Percentiles rank a stretch among this genome's conserved stretches.
Conservation (phyloP, 92 coral and sea anemone species). For the Hydrozoanthus gracilis region DNA sequence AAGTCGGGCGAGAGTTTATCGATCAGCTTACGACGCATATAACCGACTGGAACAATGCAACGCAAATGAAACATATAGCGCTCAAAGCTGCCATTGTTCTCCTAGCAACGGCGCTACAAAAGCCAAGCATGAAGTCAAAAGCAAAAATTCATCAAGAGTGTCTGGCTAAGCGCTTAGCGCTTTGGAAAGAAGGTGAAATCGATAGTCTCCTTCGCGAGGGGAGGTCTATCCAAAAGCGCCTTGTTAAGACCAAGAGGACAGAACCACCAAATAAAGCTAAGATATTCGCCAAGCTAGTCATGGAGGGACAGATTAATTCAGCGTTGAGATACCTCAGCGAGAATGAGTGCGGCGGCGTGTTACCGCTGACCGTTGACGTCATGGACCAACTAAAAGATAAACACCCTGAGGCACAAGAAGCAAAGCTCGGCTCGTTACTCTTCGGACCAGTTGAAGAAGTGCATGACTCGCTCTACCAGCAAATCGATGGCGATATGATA, state of each 20-base stretch:
- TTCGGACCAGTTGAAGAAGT: conserved; percentile 58
- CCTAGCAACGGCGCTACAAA: conserved; percentile 35
- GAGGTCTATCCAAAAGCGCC: conserved; percentile 44
- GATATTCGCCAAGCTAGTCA: conserved; percentile 10
- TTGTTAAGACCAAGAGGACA: conserved; percentile 29
- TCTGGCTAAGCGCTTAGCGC: conserved; percentile 37
- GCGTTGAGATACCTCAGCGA: conserved; percentile 46
- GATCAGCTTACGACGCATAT: conserved; percentile 43
- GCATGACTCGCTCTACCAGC: conserved; percentile 35
- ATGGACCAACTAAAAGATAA: conserved; percentile 37
- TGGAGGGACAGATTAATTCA: conserved; percentile 40
- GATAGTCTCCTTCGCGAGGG: conserved; percentile 47
- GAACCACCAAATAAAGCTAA: conserved; percentile 54
- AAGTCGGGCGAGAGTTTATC: conserved; percentile 40
- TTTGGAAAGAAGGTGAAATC: conserved; percentile 51
- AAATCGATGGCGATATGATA: conserved; percentile 39
- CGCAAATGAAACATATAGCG: conserved; percentile 42
- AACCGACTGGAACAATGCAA: conserved; percentile 44
- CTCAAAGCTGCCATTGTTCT: conserved; percentile 45
- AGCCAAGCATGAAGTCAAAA: conserved; percentile 41
- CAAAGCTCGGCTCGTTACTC: conserved; percentile 43
- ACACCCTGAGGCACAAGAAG: conserved; percentile 50
- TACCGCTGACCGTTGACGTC: conserved; percentile 10
- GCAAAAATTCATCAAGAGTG: conserved; percentile 47
- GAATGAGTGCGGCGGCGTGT: conserved; percentile 47